Conservation (phyloP, 2,888 invertebrate genomes). For the Sphaerophoria taeniata region DNA sequence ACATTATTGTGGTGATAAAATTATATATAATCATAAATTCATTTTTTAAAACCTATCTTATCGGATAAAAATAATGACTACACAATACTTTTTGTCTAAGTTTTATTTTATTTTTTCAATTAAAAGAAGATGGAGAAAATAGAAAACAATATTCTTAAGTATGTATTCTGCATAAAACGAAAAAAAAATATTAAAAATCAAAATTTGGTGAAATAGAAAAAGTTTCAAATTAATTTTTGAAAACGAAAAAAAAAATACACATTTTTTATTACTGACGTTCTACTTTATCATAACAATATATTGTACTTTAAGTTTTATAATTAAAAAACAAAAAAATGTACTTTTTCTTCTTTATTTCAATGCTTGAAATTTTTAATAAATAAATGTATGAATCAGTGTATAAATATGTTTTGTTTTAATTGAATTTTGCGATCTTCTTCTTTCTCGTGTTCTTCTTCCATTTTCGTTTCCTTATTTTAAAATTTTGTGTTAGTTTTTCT, state of each 20-base stretch:
- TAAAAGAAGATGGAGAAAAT: constrained; percentile 39
- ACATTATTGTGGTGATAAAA: constrained; percentile 70
- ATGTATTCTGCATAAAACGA: constrained; percentile 54
- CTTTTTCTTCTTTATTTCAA: constrained; percentile 55
- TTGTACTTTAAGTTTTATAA: constrained; percentile 57
- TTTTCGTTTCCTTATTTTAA: constrained; percentile 40
- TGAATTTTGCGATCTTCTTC: constrained; percentile 13
- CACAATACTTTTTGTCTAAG: constrained; percentile 36
- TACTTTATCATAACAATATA: constrained; percentile 17
- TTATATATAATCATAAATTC: constrained; percentile 50
- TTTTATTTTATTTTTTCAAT: constrained; percentile 27
- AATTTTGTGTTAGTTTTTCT: background rate
- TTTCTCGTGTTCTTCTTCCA: background rate
- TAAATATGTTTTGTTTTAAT: background rate
- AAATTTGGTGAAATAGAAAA: background rate
- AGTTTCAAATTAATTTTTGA: constrained; percentile 25
- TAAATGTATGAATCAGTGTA: too few relatives aligned
- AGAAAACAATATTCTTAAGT: constrained; percentile 39
- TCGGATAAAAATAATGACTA: constrained; percentile 42
- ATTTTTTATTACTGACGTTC: constrained; percentile 12
- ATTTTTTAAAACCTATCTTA: constrained; percentile 41
- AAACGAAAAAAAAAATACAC: background rate
- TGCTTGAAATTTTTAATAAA: constrained; percentile 34
- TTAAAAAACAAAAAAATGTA: constrained; percentile 27
- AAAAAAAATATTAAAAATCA: background rate